Evolutionary conservation across 53 echinoderm and acorn worm species (phyloP), one percentile per base, ranked within the genome.

Genomic region (Antedon mediterranea): DNA sequence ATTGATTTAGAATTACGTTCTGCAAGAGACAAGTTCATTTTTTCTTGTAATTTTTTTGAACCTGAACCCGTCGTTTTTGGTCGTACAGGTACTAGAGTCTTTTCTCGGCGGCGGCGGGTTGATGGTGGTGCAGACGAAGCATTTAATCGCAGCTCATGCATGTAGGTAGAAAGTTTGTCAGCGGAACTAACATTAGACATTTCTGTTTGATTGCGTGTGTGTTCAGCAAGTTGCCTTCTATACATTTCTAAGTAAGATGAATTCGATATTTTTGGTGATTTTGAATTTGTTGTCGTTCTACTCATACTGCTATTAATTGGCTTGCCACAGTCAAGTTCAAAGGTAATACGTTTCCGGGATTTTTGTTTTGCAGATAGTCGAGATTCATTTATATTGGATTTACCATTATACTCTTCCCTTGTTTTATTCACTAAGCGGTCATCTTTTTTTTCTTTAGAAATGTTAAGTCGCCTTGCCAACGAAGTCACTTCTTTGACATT

Each of bases 171-270:
- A 3, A 57, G 2, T 57, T 23, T 57, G 23, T 57, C 57, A 57
- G 57, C 57, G 23, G 57, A 8, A 23, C 57, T 57, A 23, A 57
- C 26, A 26, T 18, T 57, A 3, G 23, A 57, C 2, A 26, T 57
- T 26, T 23, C 57, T 57, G 7, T 41, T 41, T 41, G 41, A 13
- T 41, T 57, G 2, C 80, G 73, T 43, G 84, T 79, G 73, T 93
- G 90, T 30, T 90, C 86, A 5, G 74, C 77, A 31, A 83, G 31
- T 43, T 93, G 93, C 23, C 41, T 44, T 33, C 82, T 57, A 84
- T 88, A 93, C 88, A 93, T 93, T 20, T 86, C 84, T 31, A 90
- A 42, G 13, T 91, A 93, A 30, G 88, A 90, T 0, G 88, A 90
- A 80, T 81, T 88, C 70, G 86, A 82, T 9, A 88, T 86, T 29